Conservation (phyloP, 2,797 vertebrate genomes). For the Lepus townsendii region DNA sequence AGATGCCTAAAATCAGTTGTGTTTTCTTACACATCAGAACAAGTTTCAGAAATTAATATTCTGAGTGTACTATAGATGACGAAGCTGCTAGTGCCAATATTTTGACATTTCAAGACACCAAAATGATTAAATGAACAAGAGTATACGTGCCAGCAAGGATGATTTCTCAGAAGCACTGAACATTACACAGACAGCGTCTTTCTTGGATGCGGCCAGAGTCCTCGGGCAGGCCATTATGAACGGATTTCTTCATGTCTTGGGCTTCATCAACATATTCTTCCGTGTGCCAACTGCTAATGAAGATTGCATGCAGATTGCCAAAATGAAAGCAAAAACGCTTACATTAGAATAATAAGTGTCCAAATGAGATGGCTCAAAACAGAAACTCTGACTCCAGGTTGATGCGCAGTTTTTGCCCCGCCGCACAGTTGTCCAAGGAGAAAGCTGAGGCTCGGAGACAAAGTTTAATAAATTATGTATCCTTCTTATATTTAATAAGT, state of each 20-base stretch:
- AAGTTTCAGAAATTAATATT: constrained; percentile 74
- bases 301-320: constrained; percentile 80
- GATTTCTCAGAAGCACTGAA: constrained; percentile 76
- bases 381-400: constrained; percentile 73
- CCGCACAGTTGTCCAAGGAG: not conserved
- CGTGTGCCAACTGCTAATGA: constrained; percentile 86
- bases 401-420: constrained; percentile 70
- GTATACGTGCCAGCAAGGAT: constrained; percentile 8
- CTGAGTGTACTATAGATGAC: constrained; percentile 11
- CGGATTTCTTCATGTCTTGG: constrained; percentile 74
- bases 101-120: constrained; percentile 69
- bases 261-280: constrained; percentile 73
- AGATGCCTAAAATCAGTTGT: not conserved
- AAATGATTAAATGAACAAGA: constrained; percentile 69
- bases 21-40: constrained; percentile 28
- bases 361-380: constrained; percentile 74
- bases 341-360: constrained; percentile 80
- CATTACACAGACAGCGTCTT: constrained; percentile 67
- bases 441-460: not conserved
- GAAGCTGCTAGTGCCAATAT: constrained; percentile 42
- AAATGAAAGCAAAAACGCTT: constrained; percentile 85
- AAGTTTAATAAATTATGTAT: not conserved
- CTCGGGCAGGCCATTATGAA: constrained; percentile 65
- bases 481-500: not conserved
- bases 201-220: constrained; percentile 67